phyloP scores from a whole-genome alignment of 1,140 invertebrate genomes.

The Aculops lycopersici region DNA sequence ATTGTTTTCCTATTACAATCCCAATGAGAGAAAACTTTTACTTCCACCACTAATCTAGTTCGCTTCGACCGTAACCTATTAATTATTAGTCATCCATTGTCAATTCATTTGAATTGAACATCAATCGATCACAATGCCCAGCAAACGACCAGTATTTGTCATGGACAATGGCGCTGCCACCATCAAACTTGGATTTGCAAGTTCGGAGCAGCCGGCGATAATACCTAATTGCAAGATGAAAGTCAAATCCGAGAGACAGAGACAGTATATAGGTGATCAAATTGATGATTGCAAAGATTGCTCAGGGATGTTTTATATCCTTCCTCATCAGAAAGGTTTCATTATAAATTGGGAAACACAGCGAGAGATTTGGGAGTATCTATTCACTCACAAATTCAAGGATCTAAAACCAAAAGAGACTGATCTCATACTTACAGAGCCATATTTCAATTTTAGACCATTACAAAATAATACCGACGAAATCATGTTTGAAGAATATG shows the following conservation, averaged over 20 bases:
- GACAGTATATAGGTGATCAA: conserved; percentile 65
- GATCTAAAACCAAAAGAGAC: conserved; percentile 27
- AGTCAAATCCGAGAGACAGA: conserved; percentile 66
- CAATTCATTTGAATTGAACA: too few relatives aligned
- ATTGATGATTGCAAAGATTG: conserved; percentile 81
- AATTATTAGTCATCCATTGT: too few relatives aligned
- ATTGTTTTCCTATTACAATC: too few relatives aligned
- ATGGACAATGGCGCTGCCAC: conserved; percentile 58
- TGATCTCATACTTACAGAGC: conserved; percentile 57
- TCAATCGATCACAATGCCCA: too few relatives aligned
- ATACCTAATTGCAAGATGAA: conserved; percentile 92
- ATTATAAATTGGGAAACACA: conserved; percentile 78
- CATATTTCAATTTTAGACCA: conserved; percentile 64
- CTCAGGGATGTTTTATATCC: conserved; percentile 65
- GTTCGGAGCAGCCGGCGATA: conserved; percentile 29
- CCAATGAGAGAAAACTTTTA: too few relatives aligned
- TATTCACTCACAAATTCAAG: conserved; percentile 24
- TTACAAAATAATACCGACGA: conserved; percentile 74
- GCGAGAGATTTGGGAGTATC: conserved; percentile 70
- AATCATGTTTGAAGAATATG: conserved; percentile 91
- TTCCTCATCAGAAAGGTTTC: conserved; percentile 82
- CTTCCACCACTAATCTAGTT: too few relatives aligned
- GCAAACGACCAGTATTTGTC: conserved; percentile 25
- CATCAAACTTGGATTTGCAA: conserved; percentile 44
- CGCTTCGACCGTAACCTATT: too few relatives aligned